These are phyloP conservation scores for Vesta saturnalis DNA, from an alignment of 2,888 invertebrate species.

Conservation along the genomic window DNA sequence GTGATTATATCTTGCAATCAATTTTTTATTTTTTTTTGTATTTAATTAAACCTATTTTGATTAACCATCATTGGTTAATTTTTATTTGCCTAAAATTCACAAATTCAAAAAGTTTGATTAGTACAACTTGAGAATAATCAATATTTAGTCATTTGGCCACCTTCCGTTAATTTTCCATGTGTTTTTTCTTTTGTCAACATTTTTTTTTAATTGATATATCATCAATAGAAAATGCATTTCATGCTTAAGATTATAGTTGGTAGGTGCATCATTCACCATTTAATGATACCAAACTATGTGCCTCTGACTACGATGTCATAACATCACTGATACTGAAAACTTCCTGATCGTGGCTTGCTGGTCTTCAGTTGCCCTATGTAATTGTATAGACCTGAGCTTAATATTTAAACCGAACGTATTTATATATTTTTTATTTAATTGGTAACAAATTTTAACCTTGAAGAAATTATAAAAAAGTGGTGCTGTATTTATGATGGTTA, in stretches of 20 bases:
- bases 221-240: conserved; percentile 18
- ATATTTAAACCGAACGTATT: conserved; percentile 11
- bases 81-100: too few relatives aligned
- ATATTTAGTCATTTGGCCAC: too few relatives aligned
- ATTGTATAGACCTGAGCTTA: conserved; percentile 32
- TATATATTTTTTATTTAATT: conserved; percentile 18
- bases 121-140: too few relatives aligned
- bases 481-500: conserved; percentile 13
- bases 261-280: conserved; percentile 37
- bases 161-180: too few relatives aligned
- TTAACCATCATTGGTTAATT: neutral
- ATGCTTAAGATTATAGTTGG: conserved; percentile 34
- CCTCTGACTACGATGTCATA: conserved; percentile 40
- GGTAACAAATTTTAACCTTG: conserved; percentile 9
- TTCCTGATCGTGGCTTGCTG: conserved; percentile 41
- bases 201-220: conserved; percentile 2
- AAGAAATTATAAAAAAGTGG: neutral
- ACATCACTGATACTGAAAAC: conserved; percentile 34
- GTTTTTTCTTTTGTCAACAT: too few relatives aligned
- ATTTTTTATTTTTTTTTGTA: too few relatives aligned
- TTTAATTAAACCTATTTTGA: too few relatives aligned
- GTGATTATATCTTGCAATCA: too few relatives aligned
- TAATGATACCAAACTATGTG: conserved; percentile 50
- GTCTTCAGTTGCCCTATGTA: conserved; percentile 38
- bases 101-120: too few relatives aligned